phyloP scores from a whole-genome alignment of 2,888 invertebrate species.

The Archips crataeganus region DNA sequence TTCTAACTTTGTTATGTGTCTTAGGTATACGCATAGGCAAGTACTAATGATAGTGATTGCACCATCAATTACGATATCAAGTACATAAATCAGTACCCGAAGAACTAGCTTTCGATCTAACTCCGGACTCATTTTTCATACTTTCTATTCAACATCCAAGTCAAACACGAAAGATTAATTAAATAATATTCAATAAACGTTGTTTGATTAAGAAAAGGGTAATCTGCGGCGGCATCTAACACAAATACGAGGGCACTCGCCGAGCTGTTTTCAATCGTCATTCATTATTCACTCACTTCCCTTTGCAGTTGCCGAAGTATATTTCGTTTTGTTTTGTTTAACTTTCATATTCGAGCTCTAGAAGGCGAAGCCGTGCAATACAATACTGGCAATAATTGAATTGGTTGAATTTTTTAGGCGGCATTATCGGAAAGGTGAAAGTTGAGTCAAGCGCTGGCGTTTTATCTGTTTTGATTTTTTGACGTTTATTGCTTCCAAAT shows the following conservation, averaged over 20 bases:
- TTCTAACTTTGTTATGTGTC: not conserved
- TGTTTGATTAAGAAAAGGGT: slow-evolving; percentile 84
- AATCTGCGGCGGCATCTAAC: slow-evolving; percentile 85
- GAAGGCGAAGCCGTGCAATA: slow-evolving; percentile 67
- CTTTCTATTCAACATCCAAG: slow-evolving; percentile 61
- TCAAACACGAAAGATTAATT: slow-evolving; percentile 82
- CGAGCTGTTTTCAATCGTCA: slow-evolving; percentile 81
- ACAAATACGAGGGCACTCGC: slow-evolving; percentile 78
- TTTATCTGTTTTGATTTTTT: slow-evolving; percentile 29
- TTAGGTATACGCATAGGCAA: not conserved
- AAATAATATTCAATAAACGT: slow-evolving; percentile 82
- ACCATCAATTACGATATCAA: slow-evolving; percentile 37
- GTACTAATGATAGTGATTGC: not conserved
- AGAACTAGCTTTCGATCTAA: slow-evolving; percentile 51
- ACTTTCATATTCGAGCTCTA: slow-evolving; percentile 79
- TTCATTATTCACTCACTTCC: slow-evolving; percentile 84
- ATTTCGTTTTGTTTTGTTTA: slow-evolving; percentile 81
- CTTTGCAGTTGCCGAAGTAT: slow-evolving; percentile 81
- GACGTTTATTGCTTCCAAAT: slow-evolving; percentile 10
- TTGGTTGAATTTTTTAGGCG: slow-evolving; percentile 65
- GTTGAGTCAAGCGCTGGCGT: slow-evolving; percentile 47
- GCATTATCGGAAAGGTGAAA: slow-evolving; percentile 61
- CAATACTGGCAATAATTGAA: slow-evolving; percentile 73
- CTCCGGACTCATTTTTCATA: slow-evolving; percentile 54
- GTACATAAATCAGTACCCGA: slow-evolving; percentile 37